Conservation (phyloP, 2,888 invertebrate species). For the Campoplex capitator region DNA sequence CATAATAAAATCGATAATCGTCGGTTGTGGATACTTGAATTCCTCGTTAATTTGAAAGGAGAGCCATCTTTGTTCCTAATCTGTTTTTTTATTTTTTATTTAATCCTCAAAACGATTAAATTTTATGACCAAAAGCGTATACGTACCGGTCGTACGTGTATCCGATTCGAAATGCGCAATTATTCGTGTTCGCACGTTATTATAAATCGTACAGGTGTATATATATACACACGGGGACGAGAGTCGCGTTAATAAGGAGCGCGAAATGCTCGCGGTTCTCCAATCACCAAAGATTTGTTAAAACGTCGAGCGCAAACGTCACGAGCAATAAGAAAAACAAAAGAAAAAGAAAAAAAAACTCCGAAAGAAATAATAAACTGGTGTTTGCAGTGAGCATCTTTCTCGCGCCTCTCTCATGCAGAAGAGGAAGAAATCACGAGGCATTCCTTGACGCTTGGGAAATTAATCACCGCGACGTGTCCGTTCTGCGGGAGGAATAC, state of each 20-base stretch:
- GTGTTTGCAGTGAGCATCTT: constrained; percentile 34
- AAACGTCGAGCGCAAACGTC: constrained; percentile 23
- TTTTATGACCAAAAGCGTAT: constrained; percentile 37
- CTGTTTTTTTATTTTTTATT: background rate
- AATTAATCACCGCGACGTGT: constrained; percentile 72
- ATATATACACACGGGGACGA: background rate
- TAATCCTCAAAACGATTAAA: constrained; percentile 39
- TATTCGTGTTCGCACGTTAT: constrained; percentile 51
- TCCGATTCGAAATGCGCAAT: constrained; percentile 26
- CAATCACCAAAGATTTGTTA: constrained; percentile 61
- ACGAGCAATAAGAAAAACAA: constrained; percentile 4
- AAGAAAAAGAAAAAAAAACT: background rate
- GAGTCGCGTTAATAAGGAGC: constrained; percentile 40
- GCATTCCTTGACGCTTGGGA: constrained; percentile 68
- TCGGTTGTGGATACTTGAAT: constrained; percentile 34
- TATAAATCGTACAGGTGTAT: constrained; percentile 41
- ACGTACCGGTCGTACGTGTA: background rate
- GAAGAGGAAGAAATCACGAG: constrained; percentile 50
- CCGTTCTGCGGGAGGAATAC: constrained; percentile 48
- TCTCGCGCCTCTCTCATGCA: constrained; percentile 33
- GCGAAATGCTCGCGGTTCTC: constrained; percentile 47
- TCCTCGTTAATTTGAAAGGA: constrained; percentile 58
- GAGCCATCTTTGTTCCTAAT: constrained; percentile 39
- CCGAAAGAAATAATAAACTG: constrained; percentile 6
- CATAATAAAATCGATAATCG: constrained; percentile 61